Evolutionary conservation across 2,113 vertebrate species (phyloP), one percentile per base, ranked within the genome.

Genomic region (Dicerorhinus sumatrensis): DNA sequence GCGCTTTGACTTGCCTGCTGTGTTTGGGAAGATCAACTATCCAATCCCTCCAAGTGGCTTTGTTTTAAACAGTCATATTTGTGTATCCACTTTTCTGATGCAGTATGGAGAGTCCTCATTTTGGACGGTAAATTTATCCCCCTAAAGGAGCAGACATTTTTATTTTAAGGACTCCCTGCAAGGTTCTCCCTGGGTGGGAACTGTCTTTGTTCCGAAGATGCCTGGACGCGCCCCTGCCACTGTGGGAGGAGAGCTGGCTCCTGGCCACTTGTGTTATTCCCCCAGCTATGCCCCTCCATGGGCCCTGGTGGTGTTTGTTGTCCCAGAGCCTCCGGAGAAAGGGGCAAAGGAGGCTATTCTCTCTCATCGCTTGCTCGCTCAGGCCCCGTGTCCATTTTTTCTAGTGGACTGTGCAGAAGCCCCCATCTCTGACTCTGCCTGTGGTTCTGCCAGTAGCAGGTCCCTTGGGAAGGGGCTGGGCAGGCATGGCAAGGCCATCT

Each of bases 371-470:
- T 4, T 12, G 3, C 4, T 2, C 3, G 0, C 13, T 6, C 1
- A 0, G 0, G 10, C 5, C 5, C 5, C 58, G 29, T 2, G 0
- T 2, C 42, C 46, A 0, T 20, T 0, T 1, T 1, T 3, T 5
- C 62, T 5, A 29, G 0, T n/a, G n/a, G 76, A 56, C 51, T 54
- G 51, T 54, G 51, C 36, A 16, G 69, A 69, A 6, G 25, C 51
- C 14, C 79, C 21, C 2, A 0, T 13, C 31, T 46, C 36, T 33
- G 31, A 42, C 70, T 12, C 23, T 20, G 67, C 54, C 27, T 20
- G 36, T 31, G 36, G 31, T 29, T 31, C 51, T 58, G 85, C 85
- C 16, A 0, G n/a, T 2, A 39, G 48, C 23, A 0, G 25, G 25
- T 7, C 42, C 25, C 16, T 29, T 17, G 0, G 5, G 54, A 23